Evolutionary conservation across 2,797 vertebrate species (phyloP).

Genomic region (Staurois parvus): DNA sequence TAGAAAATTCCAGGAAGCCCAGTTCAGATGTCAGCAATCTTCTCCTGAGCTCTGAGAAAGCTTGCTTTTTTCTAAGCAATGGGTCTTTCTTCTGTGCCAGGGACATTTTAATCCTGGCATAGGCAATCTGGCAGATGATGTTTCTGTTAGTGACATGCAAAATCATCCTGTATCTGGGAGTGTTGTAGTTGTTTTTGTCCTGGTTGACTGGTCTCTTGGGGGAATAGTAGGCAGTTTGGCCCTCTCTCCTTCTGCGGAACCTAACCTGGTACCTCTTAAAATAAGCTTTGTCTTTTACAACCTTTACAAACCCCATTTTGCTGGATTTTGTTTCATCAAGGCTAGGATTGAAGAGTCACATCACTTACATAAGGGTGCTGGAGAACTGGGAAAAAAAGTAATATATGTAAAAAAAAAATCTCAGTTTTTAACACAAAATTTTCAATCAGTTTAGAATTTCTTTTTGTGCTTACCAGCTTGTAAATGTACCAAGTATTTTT

Average conservation of each 20-base stretch:
- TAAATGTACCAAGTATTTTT: too few species aligned
- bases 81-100: constrained; percentile 93
- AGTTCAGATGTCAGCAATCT: constrained; percentile 86
- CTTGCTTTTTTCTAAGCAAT: constrained; percentile 98
- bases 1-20: constrained; percentile 70
- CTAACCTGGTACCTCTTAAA: constrained; percentile 99
- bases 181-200: constrained; percentile 98
- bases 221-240: constrained; percentile 96
- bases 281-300: constrained; percentile 98
- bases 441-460: too few species aligned
- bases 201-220: constrained; percentile 95
- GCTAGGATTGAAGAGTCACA: constrained; percentile 83
- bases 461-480: too few species aligned
- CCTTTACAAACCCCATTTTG: constrained; percentile 98
- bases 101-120: too few species aligned
- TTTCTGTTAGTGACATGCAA: too few species aligned
- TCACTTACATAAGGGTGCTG: constrained; percentile 76
- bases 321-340: constrained; percentile 82
- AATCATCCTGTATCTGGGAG: too few species aligned
- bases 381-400: constrained; percentile 88
- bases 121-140: too few species aligned
- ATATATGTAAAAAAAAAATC: too few species aligned
- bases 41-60: constrained; percentile 92
- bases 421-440: too few species aligned
- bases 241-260: constrained; percentile 98